A percentile compares a stretch with the other conserved stretches of the same genome.
Conservation (phyloP, 1,140 invertebrate species). For the Maconellicoccus hirsutus region DNA sequence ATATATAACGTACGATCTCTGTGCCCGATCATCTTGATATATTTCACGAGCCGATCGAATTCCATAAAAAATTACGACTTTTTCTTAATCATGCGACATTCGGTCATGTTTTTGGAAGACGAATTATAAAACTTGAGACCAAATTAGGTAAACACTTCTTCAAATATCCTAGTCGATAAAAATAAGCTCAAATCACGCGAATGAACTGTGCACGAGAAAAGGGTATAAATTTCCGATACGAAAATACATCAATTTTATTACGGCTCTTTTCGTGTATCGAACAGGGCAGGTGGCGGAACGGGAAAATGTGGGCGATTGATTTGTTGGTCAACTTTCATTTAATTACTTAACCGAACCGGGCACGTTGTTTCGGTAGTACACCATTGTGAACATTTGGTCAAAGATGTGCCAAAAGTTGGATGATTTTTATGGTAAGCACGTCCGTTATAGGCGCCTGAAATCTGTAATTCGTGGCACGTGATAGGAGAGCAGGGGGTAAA, state of each 20-base stretch:
- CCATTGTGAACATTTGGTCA: no score
- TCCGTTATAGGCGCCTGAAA: no score
- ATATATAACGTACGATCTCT: no score
- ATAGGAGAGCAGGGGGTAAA: no score
- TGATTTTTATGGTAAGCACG: no score
- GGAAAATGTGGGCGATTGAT: background rate
- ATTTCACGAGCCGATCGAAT: no score
- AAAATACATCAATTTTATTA: background rate
- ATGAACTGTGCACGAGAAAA: background rate
- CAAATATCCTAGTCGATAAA: background rate
- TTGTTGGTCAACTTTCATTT: slow-evolving; percentile 1
- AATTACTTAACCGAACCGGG: background rate
- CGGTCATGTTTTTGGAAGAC: background rate
- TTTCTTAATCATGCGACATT: background rate
- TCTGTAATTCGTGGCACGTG: no score
- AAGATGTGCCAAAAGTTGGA: no score
- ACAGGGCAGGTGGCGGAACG: background rate
- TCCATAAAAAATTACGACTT: background rate
- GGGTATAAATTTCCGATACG: background rate
- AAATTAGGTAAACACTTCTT: background rate
- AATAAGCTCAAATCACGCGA: background rate
- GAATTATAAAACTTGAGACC: background rate
- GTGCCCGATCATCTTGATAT: no score
- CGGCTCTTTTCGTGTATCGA: background rate
- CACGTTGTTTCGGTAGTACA: background rate